Conservation (phyloP, 2,113 vertebrate genomes). For the Cryptotis parvus region DNA sequence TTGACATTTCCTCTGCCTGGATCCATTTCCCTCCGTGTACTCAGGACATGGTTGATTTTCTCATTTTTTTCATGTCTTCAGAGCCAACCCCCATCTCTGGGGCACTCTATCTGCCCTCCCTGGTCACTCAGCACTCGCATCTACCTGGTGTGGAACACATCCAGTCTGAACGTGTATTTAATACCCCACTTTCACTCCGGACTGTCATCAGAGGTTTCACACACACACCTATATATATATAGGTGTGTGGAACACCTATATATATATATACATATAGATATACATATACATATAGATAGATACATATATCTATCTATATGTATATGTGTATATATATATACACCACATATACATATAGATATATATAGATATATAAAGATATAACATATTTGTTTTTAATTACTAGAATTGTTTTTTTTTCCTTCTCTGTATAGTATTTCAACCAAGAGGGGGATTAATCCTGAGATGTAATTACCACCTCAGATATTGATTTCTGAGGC, state of each 20-base stretch:
- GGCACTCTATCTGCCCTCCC: not conserved
- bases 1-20: not conserved
- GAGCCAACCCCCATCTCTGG: not conserved
- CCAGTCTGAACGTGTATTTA: not conserved
- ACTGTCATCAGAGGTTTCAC: not conserved
- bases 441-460: not conserved
- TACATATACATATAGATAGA: not conserved
- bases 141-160: not conserved
- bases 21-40: not conserved
- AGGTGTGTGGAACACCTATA: too few species aligned
- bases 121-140: not conserved
- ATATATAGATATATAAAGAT: too few species aligned
- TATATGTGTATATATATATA: too few species aligned
- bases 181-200: not conserved
- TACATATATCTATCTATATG: too few species aligned
- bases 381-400: not conserved
- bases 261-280: too few species aligned
- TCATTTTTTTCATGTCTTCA: not conserved
- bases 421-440: not conserved
- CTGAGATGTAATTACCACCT: constrained; percentile 2
- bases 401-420: not conserved
- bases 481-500: not conserved
- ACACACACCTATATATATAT: too few species aligned
- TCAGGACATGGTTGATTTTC: not conserved
- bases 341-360: too few species aligned